Evolutionary conservation across 1,140 invertebrate genomes (phyloP), one percentile per base, ranked within the genome.

Genomic region (Bombus huntii): DNA sequence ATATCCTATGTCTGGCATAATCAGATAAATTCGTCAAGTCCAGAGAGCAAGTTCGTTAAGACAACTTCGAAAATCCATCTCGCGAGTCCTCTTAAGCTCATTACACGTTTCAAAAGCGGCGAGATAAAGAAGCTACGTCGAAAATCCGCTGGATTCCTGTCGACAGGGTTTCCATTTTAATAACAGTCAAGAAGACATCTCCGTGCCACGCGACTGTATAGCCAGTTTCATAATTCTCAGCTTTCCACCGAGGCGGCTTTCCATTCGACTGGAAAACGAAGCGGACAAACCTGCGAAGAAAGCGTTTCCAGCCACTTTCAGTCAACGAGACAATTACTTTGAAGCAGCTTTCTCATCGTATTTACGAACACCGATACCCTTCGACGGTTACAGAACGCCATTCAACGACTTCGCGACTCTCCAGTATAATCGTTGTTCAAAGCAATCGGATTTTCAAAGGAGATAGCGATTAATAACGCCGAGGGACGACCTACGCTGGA

Each of bases 221-320:
- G 42, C 28, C 28, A 3, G 75, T 42, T 42, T 37, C 75, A 65
- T 66, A 66, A 78, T 65, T 78, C 75, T 39, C 75, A 5, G 37
- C 28, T 25, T 42, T 47, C 57, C 37, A 34, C 1, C 25, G 37
- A 72, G 57, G 22, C 10, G 34, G n/a, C 18, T 79, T 42, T 34
- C n/a, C 42, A 66, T 66, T 79, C 15, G 66, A 59, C 39, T 66
- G 25, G 77, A 66, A 66, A 65, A 78, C 76, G 65, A 78, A 65
- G 59, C 76, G 9, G 59, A 68, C 31, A 47, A 62, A n/a, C 28
- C 22, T 25, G 18, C 13, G 28, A 3, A 22, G 15, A 47, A 42
- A 76, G 37, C 31, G 59, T 44, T 25, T 31, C 6, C 3, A n/a
- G 25, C 25, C 34, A 62, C 57, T 39, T n/a, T 62, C 57, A 31